Evolutionary conservation across 2,797 vertebrate species (phyloP), one percentile per base, ranked within the genome.

Genomic region (Acrossocheilus wenchowensis): DNA sequence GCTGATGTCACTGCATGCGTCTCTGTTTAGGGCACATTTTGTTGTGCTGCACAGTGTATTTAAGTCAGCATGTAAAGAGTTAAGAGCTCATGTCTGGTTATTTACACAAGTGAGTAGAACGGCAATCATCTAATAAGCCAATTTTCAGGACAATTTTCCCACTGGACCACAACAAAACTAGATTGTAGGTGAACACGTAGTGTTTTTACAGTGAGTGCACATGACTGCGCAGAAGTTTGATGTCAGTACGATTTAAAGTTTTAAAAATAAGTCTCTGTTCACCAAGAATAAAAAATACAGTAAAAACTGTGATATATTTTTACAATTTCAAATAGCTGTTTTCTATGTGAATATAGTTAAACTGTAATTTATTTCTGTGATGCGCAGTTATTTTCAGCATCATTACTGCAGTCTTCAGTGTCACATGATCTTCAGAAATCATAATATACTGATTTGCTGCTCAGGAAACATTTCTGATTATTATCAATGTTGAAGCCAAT

Each of bases 71-170:
- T 60, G 34, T 21, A 74, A 9, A 86, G 71, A 83, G 64, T 86
- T 88, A 87, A 88, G 34, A 26, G 41, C 43, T 26, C 23, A 60
- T 41, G 48, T 1, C 54, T 78, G 80, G 69, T 83, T 78, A 52
- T 86, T 78, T 89, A 66, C 50, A 72, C 82, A 83, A 64, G 64
- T 54, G 75, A 81, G 50, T 50, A 74, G 39, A 75, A 81, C 72
- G 85, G 45, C 34, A 78, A 74, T 82, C 87, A 81, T 71, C 57
- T 68, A 60, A 81, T 50, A 83, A 86, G 80, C 75, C 87, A 66
- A 87, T 88, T 86, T 87, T 87, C 83, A 80, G 80, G 75, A 86
- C 80, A 72, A 84, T 89, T 88, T 84, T 88, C 73, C 75, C 60
- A 62, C 64, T 74, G 82, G 81, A 87, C 82, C 62, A 77, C 82